Percentiles rank a stretch among this genome's conserved stretches.
Evolutionary conservation across 2,888 invertebrate species (phyloP).

Genomic region (Drosophila neutralis): DNA sequence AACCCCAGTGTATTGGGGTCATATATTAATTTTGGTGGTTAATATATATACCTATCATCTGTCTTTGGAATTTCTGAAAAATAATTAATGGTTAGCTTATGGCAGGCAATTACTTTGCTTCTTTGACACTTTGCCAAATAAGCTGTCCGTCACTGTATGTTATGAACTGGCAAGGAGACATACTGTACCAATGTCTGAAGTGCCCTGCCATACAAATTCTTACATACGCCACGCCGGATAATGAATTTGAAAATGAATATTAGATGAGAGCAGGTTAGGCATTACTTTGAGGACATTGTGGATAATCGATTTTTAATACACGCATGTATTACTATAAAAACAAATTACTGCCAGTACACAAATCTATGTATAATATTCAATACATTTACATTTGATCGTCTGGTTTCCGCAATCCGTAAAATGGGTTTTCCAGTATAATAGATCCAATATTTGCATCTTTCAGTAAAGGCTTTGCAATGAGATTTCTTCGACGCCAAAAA

Average conservation of each 20-base stretch:
- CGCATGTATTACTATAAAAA: neutral
- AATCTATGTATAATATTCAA: neutral
- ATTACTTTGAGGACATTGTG: neutral
- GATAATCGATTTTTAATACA: neutral
- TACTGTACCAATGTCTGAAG: neutral
- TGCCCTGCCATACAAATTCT: neutral
- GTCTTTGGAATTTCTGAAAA: no score
- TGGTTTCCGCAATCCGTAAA: conserved; percentile 95
- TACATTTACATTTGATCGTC: conserved; percentile 90
- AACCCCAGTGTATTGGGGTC: no score
- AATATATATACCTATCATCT: no score
- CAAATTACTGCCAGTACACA: neutral
- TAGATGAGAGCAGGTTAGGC: neutral
- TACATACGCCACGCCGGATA: neutral
- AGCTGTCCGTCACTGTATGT: no score
- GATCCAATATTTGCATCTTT: conserved; percentile 96
- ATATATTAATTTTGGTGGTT: no score
- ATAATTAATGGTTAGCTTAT: no score
- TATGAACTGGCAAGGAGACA: neutral
- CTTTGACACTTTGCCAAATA: no score
- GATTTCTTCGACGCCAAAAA: conserved; percentile 94
- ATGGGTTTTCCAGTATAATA: conserved; percentile 98
- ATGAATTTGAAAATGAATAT: neutral
- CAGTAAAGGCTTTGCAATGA: conserved; percentile 96
- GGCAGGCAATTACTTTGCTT: no score